Percentiles rank a stretch among this genome's conserved stretches.
These are phyloP conservation scores for Hetaerina americana DNA, from an alignment of 1,140 invertebrate species.

Conservation along the genomic window DNA sequence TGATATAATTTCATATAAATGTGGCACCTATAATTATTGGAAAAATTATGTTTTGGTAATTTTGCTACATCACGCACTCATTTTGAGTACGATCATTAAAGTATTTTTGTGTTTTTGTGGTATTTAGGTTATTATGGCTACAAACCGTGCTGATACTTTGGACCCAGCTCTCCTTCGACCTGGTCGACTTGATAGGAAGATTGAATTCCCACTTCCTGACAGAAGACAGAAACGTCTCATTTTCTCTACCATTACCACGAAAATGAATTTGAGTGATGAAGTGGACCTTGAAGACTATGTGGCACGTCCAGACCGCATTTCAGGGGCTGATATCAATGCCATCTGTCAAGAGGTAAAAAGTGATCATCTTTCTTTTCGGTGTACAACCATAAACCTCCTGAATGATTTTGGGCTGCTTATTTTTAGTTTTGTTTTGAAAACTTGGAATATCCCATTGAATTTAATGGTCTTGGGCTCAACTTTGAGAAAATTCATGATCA, in stretches of 20 bases:
- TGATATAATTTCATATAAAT: not conserved
- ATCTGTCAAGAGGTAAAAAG: slow-evolving; percentile 98
- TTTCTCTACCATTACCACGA: slow-evolving; percentile 94
- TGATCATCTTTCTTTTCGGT: slow-evolving; percentile 41
- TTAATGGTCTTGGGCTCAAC: too few species aligned
- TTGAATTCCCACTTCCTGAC: slow-evolving; percentile 97
- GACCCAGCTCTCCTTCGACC: slow-evolving; percentile 95
- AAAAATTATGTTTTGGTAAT: too few species aligned
- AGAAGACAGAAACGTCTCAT: slow-evolving; percentile 94
- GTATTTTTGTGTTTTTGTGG: too few species aligned
- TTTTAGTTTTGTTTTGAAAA: not conserved
- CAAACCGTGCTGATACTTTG: slow-evolving; percentile 93
- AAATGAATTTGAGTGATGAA: slow-evolving; percentile 99
- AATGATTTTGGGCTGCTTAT: not conserved
- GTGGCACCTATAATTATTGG: too few species aligned
- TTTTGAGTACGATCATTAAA: too few species aligned
- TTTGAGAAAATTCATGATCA: too few species aligned
- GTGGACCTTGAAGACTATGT: slow-evolving; percentile 99
- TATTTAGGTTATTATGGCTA: slow-evolving; percentile 97
- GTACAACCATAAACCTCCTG: not conserved
- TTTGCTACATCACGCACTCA: too few species aligned
- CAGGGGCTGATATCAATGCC: slow-evolving; percentile 97
- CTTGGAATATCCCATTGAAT: not conserved
- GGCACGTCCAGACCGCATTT: slow-evolving; percentile 94
- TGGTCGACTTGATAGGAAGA: slow-evolving; percentile 95